Conservation (phyloP, 2,888 invertebrate genomes). For the Tetragonula carbonaria region DNA sequence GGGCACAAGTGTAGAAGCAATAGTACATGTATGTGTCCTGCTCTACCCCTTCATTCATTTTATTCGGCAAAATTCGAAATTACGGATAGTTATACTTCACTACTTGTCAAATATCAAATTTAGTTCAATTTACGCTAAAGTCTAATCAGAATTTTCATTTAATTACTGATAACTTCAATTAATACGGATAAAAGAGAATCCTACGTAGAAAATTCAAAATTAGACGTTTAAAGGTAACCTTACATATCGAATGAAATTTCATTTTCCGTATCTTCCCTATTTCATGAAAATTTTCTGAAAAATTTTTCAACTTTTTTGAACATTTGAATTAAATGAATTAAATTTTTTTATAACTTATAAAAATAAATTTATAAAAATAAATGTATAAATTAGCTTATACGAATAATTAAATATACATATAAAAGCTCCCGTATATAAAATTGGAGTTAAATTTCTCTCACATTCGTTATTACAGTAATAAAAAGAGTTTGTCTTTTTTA, state of each 20-base stretch:
- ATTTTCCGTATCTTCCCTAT: too few species aligned
- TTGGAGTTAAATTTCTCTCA: too few species aligned
- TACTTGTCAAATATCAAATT: neutral
- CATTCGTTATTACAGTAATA: neutral
- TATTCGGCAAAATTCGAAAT: constrained; percentile 54
- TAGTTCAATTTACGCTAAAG: constrained; percentile 1
- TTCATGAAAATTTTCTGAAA: too few species aligned
- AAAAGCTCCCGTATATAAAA: too few species aligned
- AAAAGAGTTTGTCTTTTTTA: neutral
- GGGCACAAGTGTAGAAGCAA: constrained; percentile 60
- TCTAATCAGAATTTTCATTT: neutral
- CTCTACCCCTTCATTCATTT: constrained; percentile 55
- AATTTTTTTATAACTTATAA: too few species aligned
- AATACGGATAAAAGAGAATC: neutral
- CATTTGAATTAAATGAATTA: too few species aligned
- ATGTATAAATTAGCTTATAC: too few species aligned
- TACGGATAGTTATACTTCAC: constrained; percentile 51
- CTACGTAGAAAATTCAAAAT: neutral
- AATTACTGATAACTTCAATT: neutral
- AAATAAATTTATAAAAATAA: too few species aligned
- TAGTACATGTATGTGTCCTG: constrained; percentile 43
- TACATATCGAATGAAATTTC: too few species aligned
- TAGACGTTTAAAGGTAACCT: neutral
- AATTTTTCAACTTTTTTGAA: too few species aligned
- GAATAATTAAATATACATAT: too few species aligned